Conservation (phyloP, 2,113 vertebrate genomes). For the Neotoma lepida region DNA sequence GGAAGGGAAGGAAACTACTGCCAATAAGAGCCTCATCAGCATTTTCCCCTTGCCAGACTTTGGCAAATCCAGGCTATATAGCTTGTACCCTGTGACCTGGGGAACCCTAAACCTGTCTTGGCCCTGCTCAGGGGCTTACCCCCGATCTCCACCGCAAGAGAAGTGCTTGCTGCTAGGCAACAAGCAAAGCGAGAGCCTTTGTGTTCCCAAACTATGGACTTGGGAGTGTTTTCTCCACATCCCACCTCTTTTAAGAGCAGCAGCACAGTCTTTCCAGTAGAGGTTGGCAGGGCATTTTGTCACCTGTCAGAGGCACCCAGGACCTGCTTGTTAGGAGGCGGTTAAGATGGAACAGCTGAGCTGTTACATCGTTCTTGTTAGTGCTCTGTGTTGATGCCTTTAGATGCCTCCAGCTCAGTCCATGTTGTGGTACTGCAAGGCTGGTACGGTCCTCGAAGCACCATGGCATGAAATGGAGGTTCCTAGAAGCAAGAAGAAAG, state of each 20-base stretch:
- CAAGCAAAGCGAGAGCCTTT: background rate
- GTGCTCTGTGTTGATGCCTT: slow-evolving; percentile 77
- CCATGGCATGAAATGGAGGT: slow-evolving; percentile 77
- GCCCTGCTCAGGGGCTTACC: background rate
- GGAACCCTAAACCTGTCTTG: background rate
- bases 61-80: background rate
- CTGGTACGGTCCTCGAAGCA: slow-evolving; percentile 68
- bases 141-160: background rate
- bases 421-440: slow-evolving; percentile 75
- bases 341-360: slow-evolving; percentile 45
- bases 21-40: background rate
- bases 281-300: background rate
- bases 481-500: slow-evolving; percentile 80
- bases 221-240: background rate
- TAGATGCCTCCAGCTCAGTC: slow-evolving; percentile 79
- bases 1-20: background rate
- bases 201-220: background rate
- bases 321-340: slow-evolving; percentile 29
- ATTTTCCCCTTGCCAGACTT: background rate
- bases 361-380: slow-evolving; percentile 73
- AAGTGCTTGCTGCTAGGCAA: background rate
- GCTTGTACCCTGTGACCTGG: background rate
- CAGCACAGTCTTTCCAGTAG: background rate
- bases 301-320: background rate
- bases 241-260: background rate